Conservation (phyloP, 64 coral and sea anemone genomes). For the Orbicella faveolata region DNA sequence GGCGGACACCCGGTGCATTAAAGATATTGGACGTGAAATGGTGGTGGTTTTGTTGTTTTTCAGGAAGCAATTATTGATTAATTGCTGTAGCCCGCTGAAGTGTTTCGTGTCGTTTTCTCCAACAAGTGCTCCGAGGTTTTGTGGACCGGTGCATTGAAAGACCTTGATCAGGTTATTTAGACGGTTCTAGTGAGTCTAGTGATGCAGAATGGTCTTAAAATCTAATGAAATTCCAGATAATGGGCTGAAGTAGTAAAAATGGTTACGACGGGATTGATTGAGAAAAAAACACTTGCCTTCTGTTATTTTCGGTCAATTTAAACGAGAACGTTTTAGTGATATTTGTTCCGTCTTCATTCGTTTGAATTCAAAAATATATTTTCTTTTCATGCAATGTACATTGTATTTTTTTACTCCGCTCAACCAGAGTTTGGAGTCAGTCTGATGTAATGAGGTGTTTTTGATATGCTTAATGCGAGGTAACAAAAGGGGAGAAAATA, state of each 20-base stretch:
- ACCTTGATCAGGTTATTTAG: not conserved
- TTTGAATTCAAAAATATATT: not conserved
- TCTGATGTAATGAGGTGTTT: not conserved
- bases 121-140: not conserved
- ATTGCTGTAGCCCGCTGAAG: not conserved
- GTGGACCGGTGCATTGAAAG: not conserved
- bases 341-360: not conserved
- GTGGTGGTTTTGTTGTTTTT: slow-evolving; percentile 2
- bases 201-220: not conserved
- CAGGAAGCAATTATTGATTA: slow-evolving; percentile 13
- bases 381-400: not conserved
- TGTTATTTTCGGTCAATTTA: too few species aligned
- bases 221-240: not conserved
- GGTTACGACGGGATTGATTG: too few species aligned
- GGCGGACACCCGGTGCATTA: not conserved
- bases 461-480: too few species aligned
- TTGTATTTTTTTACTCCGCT: not conserved
- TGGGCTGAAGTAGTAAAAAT: too few species aligned
- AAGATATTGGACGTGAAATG: not conserved
- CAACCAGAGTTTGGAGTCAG: not conserved
- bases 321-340: not conserved
- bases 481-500: not conserved
- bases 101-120: not conserved
- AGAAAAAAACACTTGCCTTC: too few species aligned
- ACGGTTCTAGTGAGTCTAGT: too few species aligned